Conservation (phyloP, 2,797 vertebrate species). For the Typhlichthys eigenmanni region DNA sequence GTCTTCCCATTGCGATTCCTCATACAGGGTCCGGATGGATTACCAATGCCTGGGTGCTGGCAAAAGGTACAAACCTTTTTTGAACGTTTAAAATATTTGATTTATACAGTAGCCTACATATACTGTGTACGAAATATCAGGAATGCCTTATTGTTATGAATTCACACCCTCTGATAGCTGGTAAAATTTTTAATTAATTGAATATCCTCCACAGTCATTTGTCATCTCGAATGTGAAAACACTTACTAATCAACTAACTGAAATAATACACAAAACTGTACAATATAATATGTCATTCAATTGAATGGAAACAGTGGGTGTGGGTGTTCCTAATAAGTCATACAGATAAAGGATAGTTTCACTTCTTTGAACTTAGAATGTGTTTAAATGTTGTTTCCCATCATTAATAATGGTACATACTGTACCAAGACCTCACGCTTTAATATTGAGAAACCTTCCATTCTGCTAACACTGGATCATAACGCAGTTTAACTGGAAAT, state of each 20-base stretch:
- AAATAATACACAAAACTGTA: too few relatives aligned
- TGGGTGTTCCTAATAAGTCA: neutral
- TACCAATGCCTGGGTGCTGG: constrained; percentile 99
- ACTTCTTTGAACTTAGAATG: neutral
- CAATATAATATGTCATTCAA: too few relatives aligned
- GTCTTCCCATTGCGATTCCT: constrained; percentile 36
- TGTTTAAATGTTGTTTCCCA: neutral
- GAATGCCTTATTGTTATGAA: neutral
- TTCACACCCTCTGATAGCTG: too few relatives aligned
- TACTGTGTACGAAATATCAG: constrained; percentile 10
- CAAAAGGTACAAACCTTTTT: constrained; percentile 88
- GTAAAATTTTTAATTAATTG: neutral
- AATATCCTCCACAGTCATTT: neutral
- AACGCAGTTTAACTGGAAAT: too few relatives aligned
- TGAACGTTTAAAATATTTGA: neutral
- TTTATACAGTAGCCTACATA: neutral
- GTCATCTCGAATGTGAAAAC: too few relatives aligned
- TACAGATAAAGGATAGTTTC: neutral
- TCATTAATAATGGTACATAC: neutral
- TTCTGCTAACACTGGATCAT: too few relatives aligned
- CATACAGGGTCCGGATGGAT: constrained; percentile 94
- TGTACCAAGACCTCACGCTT: neutral
- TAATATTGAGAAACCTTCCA: neutral
- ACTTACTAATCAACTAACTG: too few relatives aligned
- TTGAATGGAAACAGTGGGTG: neutral